Conservation (phyloP, 35 echinoderm and acorn worm species). For the Strongylocentrotus purpuratus region DNA sequence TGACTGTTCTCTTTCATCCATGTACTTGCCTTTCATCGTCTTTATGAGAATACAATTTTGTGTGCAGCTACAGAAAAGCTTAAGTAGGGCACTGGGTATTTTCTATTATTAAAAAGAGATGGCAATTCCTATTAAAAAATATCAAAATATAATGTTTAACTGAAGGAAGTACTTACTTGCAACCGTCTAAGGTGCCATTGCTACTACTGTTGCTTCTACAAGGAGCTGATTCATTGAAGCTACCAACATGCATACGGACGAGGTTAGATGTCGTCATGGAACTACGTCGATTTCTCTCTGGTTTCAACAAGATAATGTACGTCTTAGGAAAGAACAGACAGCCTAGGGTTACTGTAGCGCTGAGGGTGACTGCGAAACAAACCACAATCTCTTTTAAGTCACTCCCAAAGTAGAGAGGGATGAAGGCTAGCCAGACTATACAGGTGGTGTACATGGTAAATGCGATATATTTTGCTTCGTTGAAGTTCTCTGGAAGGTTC, state of each 20-base stretch:
- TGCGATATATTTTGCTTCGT: slow-evolving; percentile 98
- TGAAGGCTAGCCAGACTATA: slow-evolving; percentile 92
- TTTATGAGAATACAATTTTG: too few relatives aligned
- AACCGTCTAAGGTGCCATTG: slow-evolving; percentile 73
- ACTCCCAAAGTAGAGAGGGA: slow-evolving; percentile 81
- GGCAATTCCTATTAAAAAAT: too few relatives aligned
- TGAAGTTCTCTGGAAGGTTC: slow-evolving; percentile 98
- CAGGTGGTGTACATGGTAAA: slow-evolving; percentile 99
- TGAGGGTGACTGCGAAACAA: slow-evolving; percentile 92
- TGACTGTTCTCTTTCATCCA: too few relatives aligned
- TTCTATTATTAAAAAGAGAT: too few relatives aligned
- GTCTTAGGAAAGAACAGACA: slow-evolving; percentile 96
- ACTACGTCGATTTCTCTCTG: slow-evolving; percentile 91
- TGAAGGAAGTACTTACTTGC: slow-evolving; percentile 46
- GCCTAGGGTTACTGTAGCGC: slow-evolving; percentile 83
- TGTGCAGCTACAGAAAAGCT: too few relatives aligned
- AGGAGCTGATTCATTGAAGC: slow-evolving; percentile 84
- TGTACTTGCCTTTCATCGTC: too few relatives aligned
- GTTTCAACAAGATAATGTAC: slow-evolving; percentile 93
- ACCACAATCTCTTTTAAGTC: slow-evolving; percentile 87
- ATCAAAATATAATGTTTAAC: too few relatives aligned
- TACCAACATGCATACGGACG: slow-evolving; percentile 97
- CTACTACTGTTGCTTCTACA: slow-evolving; percentile 68
- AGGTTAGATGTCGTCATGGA: slow-evolving; percentile 94
- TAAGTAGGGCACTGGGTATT: too few relatives aligned